Evolutionary conservation across 2,113 vertebrate genomes (phyloP), one percentile per base, ranked within the genome.

Genomic region (Platichthys flesus): DNA sequence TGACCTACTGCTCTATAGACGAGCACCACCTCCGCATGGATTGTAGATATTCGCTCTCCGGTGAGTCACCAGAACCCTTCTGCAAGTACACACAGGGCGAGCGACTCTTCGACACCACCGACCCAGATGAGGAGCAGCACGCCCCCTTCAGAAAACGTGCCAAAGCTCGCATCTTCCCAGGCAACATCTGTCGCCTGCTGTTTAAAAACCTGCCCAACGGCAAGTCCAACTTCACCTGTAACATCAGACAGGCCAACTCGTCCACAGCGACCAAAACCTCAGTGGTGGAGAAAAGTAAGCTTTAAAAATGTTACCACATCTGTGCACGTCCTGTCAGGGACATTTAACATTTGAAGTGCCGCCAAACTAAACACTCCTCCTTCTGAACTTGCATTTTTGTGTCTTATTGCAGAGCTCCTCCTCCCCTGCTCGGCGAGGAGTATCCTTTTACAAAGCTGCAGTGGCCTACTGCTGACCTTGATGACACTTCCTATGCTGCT

Each of bases 271-370:
- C 67, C 55, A 85, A 89, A 81, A 75, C 75, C 15, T 81, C 70
- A 12, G 60, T 65, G 59, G 85, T 94, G 0, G 90, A 93, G 1
- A 93, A 92, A 82, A 91, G 94, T 95, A 92, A 93, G 91, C 18
- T 51, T 18, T 42, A 3, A 0, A 2, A 13, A 3, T 13, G 13
- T 42, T 3, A 42, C 47, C 47, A 52, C 35, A 59, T 2, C 49
- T 8, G 8, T 62, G 59, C 67, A 54, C 55, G n/a, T 79, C 67
- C 74, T 76, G 28, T 79, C 67, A 6, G 45, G 45, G 15, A 15
- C 5, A 73, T 74, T 42, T 28, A 67, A 37, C 23, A 59, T 71
- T 42, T 14, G 61, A 67, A 23, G 35, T 15, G 51, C 9, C 35
- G 35, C 49, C 61, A 64, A 66, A 73, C 24, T 9, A 51, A 83